Conservation (phyloP, 2,113 vertebrate genomes). For the Chloropsis hardwickii region DNA sequence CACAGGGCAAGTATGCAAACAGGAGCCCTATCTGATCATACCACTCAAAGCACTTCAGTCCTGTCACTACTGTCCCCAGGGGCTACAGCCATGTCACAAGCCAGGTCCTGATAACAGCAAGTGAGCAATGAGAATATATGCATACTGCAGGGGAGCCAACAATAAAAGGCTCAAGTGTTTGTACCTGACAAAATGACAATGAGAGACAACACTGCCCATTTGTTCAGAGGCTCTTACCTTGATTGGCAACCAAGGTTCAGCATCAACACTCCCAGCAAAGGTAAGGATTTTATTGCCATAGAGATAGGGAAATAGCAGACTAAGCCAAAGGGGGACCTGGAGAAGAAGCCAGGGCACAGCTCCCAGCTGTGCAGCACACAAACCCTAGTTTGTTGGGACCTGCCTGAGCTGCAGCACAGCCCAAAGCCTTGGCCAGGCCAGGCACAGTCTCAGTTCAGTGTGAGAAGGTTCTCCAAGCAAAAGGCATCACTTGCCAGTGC, state of each 20-base stretch:
- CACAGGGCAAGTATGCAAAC: neutral
- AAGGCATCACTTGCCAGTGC: neutral
- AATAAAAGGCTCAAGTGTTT: neutral
- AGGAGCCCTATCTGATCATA: neutral
- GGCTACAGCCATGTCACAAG: neutral
- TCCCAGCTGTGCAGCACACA: neutral
- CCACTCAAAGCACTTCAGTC: neutral
- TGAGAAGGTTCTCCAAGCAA: neutral
- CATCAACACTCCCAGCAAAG: neutral
- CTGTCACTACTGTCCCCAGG: neutral
- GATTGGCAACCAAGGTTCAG: neutral
- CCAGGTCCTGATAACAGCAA: neutral
- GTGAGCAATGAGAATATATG: neutral
- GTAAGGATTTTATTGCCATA: neutral
- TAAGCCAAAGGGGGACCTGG: neutral
- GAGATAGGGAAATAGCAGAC: neutral
- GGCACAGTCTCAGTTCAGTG: neutral
- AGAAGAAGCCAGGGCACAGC: neutral
- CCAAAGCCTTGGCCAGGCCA: neutral
- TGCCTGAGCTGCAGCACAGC: neutral
- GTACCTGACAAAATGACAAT: neutral
- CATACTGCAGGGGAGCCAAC: neutral
- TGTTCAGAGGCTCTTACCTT: neutral
- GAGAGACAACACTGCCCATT: neutral
- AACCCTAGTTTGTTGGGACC: neutral